These are phyloP conservation scores for Sebastes oblongus DNA, from an alignment of 2,797 vertebrate species.

Conservation along the genomic window DNA sequence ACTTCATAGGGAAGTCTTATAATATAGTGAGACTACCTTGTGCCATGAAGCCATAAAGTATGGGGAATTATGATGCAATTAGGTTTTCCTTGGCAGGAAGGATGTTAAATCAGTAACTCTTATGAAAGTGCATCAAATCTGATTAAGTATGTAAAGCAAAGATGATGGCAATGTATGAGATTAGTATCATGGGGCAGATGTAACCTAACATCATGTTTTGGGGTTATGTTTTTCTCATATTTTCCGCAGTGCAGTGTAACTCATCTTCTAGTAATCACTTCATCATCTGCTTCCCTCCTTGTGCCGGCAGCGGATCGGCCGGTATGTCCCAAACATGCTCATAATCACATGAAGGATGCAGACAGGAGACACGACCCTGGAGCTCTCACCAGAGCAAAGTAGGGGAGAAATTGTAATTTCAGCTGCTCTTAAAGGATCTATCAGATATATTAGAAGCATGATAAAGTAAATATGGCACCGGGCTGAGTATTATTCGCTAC, in stretches of 20 bases:
- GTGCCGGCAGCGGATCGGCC: constrained; percentile 1
- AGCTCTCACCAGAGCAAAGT: background rate
- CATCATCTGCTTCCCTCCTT: constrained; percentile 40
- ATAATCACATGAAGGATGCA: constrained; percentile 27
- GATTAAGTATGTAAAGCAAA: constrained; percentile 6
- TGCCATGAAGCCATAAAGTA: constrained; percentile 23
- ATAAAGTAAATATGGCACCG: background rate
- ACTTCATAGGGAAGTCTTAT: background rate
- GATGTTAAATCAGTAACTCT: constrained; percentile 16
- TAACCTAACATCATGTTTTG: background rate
- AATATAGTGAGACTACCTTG: constrained; percentile 5
- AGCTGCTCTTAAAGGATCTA: constrained; percentile 14
- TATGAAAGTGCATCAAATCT: constrained; percentile 10
- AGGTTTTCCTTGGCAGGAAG: constrained; percentile 12
- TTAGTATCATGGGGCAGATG: background rate
- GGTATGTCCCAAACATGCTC: constrained; percentile 10
- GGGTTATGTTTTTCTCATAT: background rate
- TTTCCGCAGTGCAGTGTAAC: constrained; percentile 2
- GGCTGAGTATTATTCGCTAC: background rate
- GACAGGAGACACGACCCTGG: background rate
- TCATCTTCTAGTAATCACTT: constrained; percentile 34
- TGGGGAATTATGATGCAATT: constrained; percentile 31
- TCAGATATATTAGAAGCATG: constrained; percentile 8
- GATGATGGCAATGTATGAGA: background rate
- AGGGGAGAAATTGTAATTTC: constrained; percentile 4